Base-by-base conservation (phyloP, 2,113 vertebrate genomes). In the Urocolius indicus region DNA sequence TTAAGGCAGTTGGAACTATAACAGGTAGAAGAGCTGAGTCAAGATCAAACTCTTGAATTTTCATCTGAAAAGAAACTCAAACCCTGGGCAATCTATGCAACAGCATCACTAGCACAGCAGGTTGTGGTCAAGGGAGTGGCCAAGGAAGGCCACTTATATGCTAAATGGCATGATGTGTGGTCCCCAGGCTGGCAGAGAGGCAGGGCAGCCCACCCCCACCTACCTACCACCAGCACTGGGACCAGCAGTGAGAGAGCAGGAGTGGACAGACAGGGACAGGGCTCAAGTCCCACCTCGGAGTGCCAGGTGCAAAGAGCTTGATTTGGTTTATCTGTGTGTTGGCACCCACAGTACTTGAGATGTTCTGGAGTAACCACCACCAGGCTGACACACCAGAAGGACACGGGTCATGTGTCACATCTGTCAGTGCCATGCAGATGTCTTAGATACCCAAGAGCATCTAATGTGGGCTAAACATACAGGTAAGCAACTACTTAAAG, bases 281-380 rank as follows among this genome's bases (percentile, higher is more conserved):
- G 36, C 45, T 65, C n/a, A 74, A 29, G 46, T 24, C 29, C 45
- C 46, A 5, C 13, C 20, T 34, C 1, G 0, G 36, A 69, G 29
- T 0, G 0, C 27, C 68, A 84, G 55, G 20, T 0, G 0, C 27
- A 27, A 45, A 67, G 4, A 43, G 2, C 18, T 43, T 32, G 8
- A 32, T 59, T 10, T 0, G 1, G 12, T 34, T 59, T 59, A 15
- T 17, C 49, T 6, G 1, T 1, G 4, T 24, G 14, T 21, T 55
- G 72, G 38, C 11, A 84, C 30, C 29, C 23, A 43, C 41, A 66
- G 67, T 16, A 32, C 8, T 30, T 13, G 36, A 84, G 59, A 58
- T 36, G 30, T 45, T 61, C 26, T 48, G 20, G 12, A 13, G 48
- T 29, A 48, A 76, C 30, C 26, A 38, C 29, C 38, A 38, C 46